These are phyloP conservation scores for Syrmaticus mikado DNA, from an alignment of 2,113 vertebrate species.

Conservation along the genomic window DNA sequence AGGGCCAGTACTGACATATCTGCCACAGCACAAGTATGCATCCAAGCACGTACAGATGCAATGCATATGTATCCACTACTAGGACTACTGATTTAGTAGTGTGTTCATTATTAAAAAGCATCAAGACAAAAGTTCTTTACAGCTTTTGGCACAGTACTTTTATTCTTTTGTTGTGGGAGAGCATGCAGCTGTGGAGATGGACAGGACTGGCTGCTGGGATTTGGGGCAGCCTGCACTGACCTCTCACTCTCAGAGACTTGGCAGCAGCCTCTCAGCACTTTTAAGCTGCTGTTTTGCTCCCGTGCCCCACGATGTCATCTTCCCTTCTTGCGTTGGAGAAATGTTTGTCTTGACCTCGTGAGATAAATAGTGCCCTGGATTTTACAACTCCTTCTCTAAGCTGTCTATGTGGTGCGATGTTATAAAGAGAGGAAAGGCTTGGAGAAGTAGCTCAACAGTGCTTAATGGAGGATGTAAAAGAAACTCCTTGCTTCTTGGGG, in stretches of 20 bases:
- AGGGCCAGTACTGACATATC: rapidly evolving
- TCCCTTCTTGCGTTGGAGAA: not conserved
- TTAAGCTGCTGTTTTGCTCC: not conserved
- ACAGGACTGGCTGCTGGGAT: not conserved
- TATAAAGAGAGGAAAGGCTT: not conserved
- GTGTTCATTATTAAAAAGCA: not conserved
- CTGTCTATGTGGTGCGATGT: not conserved
- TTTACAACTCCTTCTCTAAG: not conserved
- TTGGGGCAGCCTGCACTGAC: not conserved
- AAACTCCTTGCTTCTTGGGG: not conserved
- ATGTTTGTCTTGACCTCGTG: not conserved
- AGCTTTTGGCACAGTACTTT: not conserved
- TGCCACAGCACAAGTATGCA: not conserved
- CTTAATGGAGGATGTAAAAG: not conserved
- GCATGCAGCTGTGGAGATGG: not conserved
- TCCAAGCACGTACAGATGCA: rapidly evolving
- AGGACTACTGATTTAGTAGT: not conserved
- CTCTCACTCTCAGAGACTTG: not conserved
- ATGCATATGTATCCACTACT: not conserved
- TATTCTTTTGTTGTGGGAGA: not conserved
- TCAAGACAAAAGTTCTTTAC: not conserved
- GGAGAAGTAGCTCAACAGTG: not conserved
- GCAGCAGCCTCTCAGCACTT: not conserved
- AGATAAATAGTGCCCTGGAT: not conserved
- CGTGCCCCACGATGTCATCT: not conserved